phyloP scores from a whole-genome alignment of 2,797 vertebrate species.

The Remorina albescens region DNA sequence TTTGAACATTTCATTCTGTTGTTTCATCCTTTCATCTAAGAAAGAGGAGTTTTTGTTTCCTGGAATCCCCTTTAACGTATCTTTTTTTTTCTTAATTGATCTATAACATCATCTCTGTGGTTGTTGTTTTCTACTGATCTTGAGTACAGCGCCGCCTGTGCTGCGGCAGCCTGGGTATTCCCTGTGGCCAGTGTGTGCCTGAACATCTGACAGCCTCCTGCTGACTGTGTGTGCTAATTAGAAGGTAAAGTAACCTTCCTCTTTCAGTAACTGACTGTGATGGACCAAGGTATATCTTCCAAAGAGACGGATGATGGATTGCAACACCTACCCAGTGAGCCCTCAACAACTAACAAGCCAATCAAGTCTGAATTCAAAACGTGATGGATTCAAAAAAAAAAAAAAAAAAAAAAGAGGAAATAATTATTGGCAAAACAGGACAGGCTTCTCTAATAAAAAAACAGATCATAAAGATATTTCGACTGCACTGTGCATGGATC shows the following conservation, averaged over 20 bases:
- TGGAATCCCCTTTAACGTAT: not conserved
- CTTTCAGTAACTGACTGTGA: constrained; percentile 17
- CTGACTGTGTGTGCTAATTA: constrained; percentile 38
- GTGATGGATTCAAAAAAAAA: not conserved
- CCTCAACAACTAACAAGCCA: not conserved
- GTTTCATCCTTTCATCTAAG: constrained; percentile 1
- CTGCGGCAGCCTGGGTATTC: not conserved
- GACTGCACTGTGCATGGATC: not conserved
- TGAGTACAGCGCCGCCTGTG: not conserved
- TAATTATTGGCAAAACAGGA: too few relatives aligned
- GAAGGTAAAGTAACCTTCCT: constrained; percentile 6
- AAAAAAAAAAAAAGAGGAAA: too few relatives aligned
- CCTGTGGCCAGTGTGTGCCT: constrained; percentile 8
- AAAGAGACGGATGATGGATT: not conserved
- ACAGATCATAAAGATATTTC: constrained; percentile 17
- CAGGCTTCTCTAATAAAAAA: constrained; percentile 10
- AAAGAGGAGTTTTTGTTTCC: not conserved
- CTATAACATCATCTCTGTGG: not conserved
- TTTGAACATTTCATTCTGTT: constrained; percentile 27
- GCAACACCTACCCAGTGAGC: not conserved
- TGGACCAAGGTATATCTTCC: not conserved
- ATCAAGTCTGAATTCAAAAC: not conserved
- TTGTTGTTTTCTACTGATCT: not conserved
- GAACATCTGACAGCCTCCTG: constrained; percentile 32
- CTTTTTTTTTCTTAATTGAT: not conserved